phyloP scores from a whole-genome alignment of 2,797 vertebrate species.

The Leontocebus nigricollis region DNA sequence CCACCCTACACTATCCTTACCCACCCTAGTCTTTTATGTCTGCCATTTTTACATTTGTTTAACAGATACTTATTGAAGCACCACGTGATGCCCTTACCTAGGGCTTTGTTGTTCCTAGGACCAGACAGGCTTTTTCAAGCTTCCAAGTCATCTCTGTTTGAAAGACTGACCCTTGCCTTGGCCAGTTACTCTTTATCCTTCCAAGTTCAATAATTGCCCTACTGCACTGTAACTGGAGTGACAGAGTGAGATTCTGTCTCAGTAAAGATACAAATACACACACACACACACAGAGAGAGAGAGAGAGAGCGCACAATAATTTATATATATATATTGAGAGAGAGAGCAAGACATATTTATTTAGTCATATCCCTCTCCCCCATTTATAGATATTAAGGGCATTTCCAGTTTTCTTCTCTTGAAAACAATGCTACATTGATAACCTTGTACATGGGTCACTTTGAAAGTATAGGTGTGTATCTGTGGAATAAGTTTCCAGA shows the following conservation, averaged over 20 bases:
- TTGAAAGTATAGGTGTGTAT: not conserved
- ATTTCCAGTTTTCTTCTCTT: not conserved
- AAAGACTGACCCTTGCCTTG: conserved; percentile 23
- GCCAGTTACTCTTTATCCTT: not conserved
- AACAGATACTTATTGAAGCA: conserved; percentile 5
- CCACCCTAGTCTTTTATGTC: not conserved
- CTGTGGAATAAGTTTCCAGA: conserved; percentile 1
- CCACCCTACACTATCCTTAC: not conserved
- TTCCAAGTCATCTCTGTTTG: not conserved
- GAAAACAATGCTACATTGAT: not conserved
- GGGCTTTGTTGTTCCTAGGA: not conserved
- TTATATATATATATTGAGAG: too few relatives aligned
- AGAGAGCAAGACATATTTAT: not conserved
- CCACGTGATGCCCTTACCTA: not conserved
- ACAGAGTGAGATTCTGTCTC: not conserved
- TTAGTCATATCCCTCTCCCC: not conserved
- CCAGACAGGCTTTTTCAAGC: not conserved
- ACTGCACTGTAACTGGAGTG: not conserved
- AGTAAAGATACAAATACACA: not conserved
- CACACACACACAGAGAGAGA: too few relatives aligned
- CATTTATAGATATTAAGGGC: not conserved
- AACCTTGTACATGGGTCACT: not conserved
- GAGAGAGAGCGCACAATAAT: too few relatives aligned
- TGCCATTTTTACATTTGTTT: conserved; percentile 44
- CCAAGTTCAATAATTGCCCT: not conserved